These are phyloP conservation scores for Strongylocentrotus purpuratus DNA, from an alignment of 35 echinoderm and acorn worm genomes.

Conservation along the genomic window DNA sequence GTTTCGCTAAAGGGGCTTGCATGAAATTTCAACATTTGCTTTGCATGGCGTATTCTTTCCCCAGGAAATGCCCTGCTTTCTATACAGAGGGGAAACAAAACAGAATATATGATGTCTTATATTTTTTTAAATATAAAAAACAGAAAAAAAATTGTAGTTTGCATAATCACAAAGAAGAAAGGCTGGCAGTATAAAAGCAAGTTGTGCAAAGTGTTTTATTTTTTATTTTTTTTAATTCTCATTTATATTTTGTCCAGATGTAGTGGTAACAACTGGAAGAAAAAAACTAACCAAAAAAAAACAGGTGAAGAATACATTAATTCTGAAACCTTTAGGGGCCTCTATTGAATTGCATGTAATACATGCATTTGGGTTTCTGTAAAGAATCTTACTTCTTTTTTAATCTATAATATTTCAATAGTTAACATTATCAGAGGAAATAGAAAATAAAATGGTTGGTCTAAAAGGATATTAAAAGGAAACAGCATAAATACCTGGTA, in stretches of 20 bases:
- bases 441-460: too few relatives aligned
- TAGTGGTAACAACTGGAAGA: neutral
- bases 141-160: neutral
- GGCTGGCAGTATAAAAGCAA: neutral
- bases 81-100: neutral
- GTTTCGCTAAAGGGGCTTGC: neutral
- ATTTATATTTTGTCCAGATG: neutral
- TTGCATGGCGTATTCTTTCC: neutral
- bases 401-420: too few relatives aligned
- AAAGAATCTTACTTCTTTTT: too few relatives aligned
- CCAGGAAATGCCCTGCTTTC: neutral
- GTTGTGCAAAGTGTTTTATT: neutral
- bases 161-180: neutral
- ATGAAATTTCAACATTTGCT: neutral
- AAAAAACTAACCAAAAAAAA: neutral
- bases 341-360: neutral
- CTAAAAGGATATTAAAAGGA: too few relatives aligned
- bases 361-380: neutral
- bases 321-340: neutral
- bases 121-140: neutral
- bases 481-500: too few relatives aligned
- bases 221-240: neutral
- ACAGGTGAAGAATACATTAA: slow-evolving; percentile 4
- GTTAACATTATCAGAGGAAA: too few relatives aligned
- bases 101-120: neutral